phyloP scores from a whole-genome alignment of 2,113 vertebrate species.

The Ptilonorhynchus violaceus region DNA sequence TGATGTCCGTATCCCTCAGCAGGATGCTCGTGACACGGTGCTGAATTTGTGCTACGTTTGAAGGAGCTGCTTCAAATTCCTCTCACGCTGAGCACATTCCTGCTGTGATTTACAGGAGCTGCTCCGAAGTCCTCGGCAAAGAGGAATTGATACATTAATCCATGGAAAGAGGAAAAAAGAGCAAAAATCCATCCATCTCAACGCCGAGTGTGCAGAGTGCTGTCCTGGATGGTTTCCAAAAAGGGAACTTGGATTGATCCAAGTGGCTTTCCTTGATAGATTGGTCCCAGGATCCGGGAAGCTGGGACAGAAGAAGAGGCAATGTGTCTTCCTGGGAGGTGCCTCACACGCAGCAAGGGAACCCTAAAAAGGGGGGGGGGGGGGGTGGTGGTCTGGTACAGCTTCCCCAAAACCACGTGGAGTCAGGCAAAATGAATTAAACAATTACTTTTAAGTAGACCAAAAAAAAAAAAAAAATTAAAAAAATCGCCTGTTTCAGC shows the following conservation, averaged over 20 bases:
- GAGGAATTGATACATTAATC: neutral
- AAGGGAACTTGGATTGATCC: neutral
- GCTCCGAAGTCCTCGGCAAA: neutral
- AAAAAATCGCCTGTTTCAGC: no score
- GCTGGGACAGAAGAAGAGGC: neutral
- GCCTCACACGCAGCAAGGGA: neutral
- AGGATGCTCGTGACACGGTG: rapidly evolving
- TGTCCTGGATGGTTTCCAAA: neutral
- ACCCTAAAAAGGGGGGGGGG: neutral
- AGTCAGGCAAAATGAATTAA: neutral
- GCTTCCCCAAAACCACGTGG: neutral
- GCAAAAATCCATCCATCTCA: neutral
- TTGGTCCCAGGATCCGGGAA: neutral
- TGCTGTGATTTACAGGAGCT: neutral
- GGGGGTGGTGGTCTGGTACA: neutral
- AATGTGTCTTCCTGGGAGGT: neutral
- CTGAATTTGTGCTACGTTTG: neutral
- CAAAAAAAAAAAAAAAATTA: no score
- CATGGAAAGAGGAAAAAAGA: neutral
- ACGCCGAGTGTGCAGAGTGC: neutral
- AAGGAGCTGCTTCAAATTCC: neutral
- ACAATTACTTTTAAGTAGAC: neutral
- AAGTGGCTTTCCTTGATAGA: neutral
- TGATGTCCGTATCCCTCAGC: neutral
- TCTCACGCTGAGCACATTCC: neutral